Evolutionary conservation across 92 coral and sea anemone species (phyloP), one percentile per base, ranked within the genome.

Genomic region (Bergia puertoricense): DNA sequence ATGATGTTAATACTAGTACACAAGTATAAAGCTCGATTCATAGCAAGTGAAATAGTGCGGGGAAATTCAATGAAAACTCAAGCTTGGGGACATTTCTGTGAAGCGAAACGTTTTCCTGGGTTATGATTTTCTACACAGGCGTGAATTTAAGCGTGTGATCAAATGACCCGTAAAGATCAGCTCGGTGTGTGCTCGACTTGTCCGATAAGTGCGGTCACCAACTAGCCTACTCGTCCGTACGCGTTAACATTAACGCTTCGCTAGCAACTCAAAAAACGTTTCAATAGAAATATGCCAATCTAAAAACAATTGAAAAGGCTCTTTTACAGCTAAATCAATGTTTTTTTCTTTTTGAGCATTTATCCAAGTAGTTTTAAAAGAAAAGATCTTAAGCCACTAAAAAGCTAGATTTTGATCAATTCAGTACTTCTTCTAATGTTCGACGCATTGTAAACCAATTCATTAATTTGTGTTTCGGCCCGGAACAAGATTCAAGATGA

Each of bases 31-130:
- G 46, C 86, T 67, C 30, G 20, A 83, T 68, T 46, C 77, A 46
- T 4, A 23, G 39, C 79, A 84, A 82, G 65, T 71, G 68, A 84
- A 36, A 66, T 66, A 84, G 46, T 16, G 69, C 69, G 78, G 14
- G 20, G 13, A 30, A 84, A 71, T 73, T 84, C 87, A 84, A 36
- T 69, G 87, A 84, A 84, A 71, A 84, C 78, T 69, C 67, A 45
- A 71, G 87, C n/a, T 73, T 68, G 30, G 42, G 3, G 62, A 45
- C 87, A 68, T 46, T 68, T 39, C 87, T 36, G 30, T 84, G 87
- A 44, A 84, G 44, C 66, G 30, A 44, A 18, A 39, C 68, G 11
- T 23, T 71, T 50, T 16, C 50, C 16, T 18, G 67, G 78, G 78
- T 69, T 48, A 46, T 84, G 65, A 45, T 20, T 69, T 50, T 82